Conservation (phyloP, 2,113 vertebrate genomes). For the Myrmecophaga tridactyla region DNA sequence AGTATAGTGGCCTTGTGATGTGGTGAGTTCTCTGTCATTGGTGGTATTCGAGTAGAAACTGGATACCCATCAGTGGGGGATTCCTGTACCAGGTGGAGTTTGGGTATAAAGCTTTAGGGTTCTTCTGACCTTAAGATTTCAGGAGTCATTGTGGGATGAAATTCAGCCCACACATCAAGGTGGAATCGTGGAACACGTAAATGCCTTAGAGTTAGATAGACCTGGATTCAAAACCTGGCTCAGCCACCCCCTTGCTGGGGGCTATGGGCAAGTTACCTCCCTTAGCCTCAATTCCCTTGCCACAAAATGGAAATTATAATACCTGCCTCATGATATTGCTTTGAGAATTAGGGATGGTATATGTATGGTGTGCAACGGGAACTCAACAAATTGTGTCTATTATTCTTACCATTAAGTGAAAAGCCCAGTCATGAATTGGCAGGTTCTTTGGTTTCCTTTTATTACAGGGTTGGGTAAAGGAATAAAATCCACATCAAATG, state of each 20-base stretch:
- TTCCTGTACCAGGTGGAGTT: conserved; percentile 33
- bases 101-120: neutral
- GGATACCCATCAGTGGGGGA: neutral
- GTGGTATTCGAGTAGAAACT: neutral
- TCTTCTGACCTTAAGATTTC: conserved; percentile 36
- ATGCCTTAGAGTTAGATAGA: neutral
- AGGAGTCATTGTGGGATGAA: conserved; percentile 42
- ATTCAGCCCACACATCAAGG: neutral
- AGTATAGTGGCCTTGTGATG: neutral
- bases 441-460: neutral
- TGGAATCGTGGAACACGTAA: neutral
- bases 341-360: neutral
- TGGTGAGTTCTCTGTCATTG: neutral
- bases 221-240: neutral
- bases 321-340: neutral
- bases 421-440: neutral
- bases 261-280: neutral
- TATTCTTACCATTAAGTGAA: neutral
- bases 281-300: conserved; percentile 4
- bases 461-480: neutral
- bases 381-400: neutral
- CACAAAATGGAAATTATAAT: neutral
- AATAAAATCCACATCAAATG: neutral
- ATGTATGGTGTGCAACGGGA: neutral
- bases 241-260: neutral